Percentiles rank a stretch among this genome's conserved stretches.
Conservation (phyloP, 2,113 vertebrate species). For the Centrocercus urophasianus region DNA sequence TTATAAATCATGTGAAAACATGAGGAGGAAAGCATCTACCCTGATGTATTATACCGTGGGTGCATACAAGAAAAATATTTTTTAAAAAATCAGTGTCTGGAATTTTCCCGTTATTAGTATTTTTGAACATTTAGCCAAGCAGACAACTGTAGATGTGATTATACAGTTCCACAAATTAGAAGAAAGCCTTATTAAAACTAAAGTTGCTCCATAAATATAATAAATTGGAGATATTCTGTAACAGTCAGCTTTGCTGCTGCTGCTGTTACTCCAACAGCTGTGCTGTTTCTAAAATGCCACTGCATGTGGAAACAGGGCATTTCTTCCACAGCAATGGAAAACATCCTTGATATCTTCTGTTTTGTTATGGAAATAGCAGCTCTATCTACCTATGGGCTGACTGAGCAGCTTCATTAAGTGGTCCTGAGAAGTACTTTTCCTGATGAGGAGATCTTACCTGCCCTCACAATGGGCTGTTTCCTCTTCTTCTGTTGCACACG, state of each 20-base stretch:
- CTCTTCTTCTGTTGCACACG: background rate
- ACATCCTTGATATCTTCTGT: background rate
- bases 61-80: background rate
- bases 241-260: background rate
- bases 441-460: background rate
- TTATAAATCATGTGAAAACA: background rate
- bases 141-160: background rate
- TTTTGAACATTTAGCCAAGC: background rate
- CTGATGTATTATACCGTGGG: background rate
- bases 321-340: background rate
- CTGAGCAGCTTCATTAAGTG: background rate
- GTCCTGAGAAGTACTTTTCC: background rate
- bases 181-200: background rate
- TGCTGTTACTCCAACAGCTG: background rate
- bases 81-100: background rate
- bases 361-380: background rate
- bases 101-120: background rate
- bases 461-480: background rate
- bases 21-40: background rate
- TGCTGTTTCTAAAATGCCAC: background rate
- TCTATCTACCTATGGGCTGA: background rate
- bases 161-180: conserved; percentile 3
- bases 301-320: background rate
- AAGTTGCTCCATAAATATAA: background rate
- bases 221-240: background rate